phyloP scores from a whole-genome alignment of 1,140 invertebrate species.

The Drosophila pseudoananassae region DNA sequence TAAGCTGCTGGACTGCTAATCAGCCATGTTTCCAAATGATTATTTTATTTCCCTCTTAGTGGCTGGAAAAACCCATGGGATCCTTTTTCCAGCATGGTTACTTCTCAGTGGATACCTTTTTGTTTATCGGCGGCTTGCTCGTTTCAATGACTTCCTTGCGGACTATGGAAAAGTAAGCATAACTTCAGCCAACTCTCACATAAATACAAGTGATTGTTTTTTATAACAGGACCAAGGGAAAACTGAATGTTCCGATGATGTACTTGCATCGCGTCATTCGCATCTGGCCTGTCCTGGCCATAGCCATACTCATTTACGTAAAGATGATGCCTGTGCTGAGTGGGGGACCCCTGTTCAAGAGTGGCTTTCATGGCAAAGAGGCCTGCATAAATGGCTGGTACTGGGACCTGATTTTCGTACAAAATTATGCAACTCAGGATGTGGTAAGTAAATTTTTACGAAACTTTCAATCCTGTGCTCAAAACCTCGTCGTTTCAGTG shows the following conservation, averaged over 20 bases:
- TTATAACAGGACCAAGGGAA: slow-evolving; percentile 41
- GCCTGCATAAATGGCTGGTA: slow-evolving; percentile 70
- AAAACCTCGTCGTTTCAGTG: slow-evolving; percentile 87
- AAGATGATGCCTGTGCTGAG: slow-evolving; percentile 18
- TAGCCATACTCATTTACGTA: slow-evolving; percentile 54
- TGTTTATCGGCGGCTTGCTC: slow-evolving; percentile 88
- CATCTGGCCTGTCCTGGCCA: slow-evolving; percentile 46
- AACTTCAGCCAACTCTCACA: not conserved
- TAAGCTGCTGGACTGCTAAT: slow-evolving; percentile 2
- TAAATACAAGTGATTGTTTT: not conserved
- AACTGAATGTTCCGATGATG: slow-evolving; percentile 64
- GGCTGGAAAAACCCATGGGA: slow-evolving; percentile 84
- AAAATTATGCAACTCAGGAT: slow-evolving; percentile 54
- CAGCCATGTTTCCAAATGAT: not conserved
- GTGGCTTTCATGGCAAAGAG: slow-evolving; percentile 37
- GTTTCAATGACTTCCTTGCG: slow-evolving; percentile 87
- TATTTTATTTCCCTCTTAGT: slow-evolving; percentile 24
- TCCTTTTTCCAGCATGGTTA: slow-evolving; percentile 86
- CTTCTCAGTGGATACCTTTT: slow-evolving; percentile 88
- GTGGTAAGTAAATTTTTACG: slow-evolving; percentile 10
- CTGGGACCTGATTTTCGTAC: slow-evolving; percentile 54
- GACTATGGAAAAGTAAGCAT: slow-evolving; percentile 87
- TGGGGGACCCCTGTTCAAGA: slow-evolving; percentile 11
- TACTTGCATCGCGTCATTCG: slow-evolving; percentile 65
- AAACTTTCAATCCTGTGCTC: accelerated